Evolutionary conservation across 2,888 invertebrate genomes (phyloP).

Genomic region (Gerosis bhagava): DNA sequence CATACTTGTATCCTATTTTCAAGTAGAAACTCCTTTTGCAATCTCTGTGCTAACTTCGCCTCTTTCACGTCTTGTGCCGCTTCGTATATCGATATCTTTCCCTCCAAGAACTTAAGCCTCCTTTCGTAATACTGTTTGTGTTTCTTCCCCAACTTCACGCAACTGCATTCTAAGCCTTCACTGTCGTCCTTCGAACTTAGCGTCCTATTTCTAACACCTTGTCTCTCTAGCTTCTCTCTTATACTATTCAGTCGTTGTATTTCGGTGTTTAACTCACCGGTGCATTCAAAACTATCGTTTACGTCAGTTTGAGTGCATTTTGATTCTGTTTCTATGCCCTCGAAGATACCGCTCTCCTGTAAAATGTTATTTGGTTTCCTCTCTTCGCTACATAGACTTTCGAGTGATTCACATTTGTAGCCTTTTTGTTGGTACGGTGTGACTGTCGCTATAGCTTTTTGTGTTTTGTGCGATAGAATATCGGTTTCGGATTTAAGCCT

Average conservation of each 20-base stretch:
- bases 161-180: conserved; percentile 73
- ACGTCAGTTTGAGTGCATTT: conserved; percentile 81
- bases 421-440: conserved; percentile 83
- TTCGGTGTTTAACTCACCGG: conserved; percentile 82
- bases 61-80: conserved; percentile 84
- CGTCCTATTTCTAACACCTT: conserved; percentile 77
- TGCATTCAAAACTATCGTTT: conserved; percentile 76
- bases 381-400: conserved; percentile 68
- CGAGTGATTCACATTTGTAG: conserved; percentile 71
- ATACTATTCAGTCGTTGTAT: conserved; percentile 85
- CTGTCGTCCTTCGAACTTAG: conserved; percentile 65
- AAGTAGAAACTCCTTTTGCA: conserved; percentile 83
- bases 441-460: conserved; percentile 84
- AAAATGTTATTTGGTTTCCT: conserved; percentile 81
- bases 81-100: conserved; percentile 85
- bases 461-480: conserved; percentile 65
- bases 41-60: conserved; percentile 82
- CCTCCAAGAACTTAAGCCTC: conserved; percentile 84
- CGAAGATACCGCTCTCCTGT: conserved; percentile 90
- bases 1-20: conserved; percentile 75
- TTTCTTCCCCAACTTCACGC: conserved; percentile 79
- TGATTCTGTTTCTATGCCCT: conserved; percentile 77
- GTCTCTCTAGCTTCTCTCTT: conserved; percentile 83
- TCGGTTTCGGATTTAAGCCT: conserved; percentile 66
- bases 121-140: conserved; percentile 86